phyloP scores from a whole-genome alignment of 2,888 invertebrate genomes.

The Pristionchus mayeri region DNA sequence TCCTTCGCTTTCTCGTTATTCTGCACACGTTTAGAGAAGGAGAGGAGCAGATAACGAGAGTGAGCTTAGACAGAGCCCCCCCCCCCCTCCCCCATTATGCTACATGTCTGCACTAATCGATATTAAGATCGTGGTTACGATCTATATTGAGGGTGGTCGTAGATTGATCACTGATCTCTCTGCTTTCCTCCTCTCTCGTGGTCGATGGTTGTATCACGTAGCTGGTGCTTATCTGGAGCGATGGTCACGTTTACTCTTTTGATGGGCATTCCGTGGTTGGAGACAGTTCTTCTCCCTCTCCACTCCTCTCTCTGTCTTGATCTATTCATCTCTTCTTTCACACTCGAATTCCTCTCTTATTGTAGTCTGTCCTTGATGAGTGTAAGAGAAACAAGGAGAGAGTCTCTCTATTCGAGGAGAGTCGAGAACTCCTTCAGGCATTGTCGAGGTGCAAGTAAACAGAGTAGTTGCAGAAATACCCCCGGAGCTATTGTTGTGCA shows the following conservation, averaged over 20 bases:
- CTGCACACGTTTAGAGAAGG: neutral
- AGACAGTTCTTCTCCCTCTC: neutral
- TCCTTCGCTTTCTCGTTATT: neutral
- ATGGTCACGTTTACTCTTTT: neutral
- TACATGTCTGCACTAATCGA: neutral
- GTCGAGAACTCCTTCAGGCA: no score
- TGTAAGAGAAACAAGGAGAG: neutral
- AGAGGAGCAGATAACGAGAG: slow-evolving; percentile 16
- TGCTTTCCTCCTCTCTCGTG: neutral
- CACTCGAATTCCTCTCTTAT: neutral
- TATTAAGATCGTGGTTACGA: neutral
- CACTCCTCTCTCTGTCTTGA: neutral
- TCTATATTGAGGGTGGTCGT: neutral
- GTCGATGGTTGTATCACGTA: neutral
- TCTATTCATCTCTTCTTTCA: neutral
- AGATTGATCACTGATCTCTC: neutral
- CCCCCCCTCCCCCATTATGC: neutral
- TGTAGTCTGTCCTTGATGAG: neutral
- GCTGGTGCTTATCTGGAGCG: neutral
- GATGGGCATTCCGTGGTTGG: no score
- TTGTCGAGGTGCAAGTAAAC: no score
- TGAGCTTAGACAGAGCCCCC: neutral
- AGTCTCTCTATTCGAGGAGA: no score
- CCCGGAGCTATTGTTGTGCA: no score
- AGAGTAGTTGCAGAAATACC: no score